Conservation (phyloP, 1,140 invertebrate genomes). For the Brachionus rotundiformis region DNA sequence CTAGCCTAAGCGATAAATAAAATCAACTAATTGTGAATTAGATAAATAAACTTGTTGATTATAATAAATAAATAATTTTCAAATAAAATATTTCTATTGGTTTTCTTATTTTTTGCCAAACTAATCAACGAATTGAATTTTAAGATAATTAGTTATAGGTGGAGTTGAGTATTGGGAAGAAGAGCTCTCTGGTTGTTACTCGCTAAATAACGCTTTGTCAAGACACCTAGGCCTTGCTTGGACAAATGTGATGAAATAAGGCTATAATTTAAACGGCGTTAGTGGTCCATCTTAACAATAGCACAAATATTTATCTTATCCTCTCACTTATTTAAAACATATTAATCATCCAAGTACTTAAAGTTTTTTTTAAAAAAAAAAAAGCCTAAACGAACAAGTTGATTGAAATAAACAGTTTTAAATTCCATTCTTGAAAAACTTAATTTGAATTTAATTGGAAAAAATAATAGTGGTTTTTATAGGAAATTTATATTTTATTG, state of each 20-base stretch:
- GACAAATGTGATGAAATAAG: conserved; percentile 8
- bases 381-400: neutral
- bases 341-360: conserved; percentile 11
- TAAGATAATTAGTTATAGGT: neutral
- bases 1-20: neutral
- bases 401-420: conserved; percentile 18
- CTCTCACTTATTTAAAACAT: conserved; percentile 23
- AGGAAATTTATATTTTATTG: conserved; percentile 7
- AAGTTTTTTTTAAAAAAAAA: neutral
- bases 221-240: neutral
- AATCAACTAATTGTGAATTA: conserved; percentile 49
- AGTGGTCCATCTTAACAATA: neutral
- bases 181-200: neutral
- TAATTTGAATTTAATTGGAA: neutral
- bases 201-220: no score
- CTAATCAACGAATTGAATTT: neutral
- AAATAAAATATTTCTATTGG: neutral
- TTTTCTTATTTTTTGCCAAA: neutral
- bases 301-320: conserved; percentile 40
- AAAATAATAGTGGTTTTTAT: neutral
- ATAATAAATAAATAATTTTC: conserved; percentile 16
- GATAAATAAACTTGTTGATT: conserved; percentile 27
- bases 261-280: conserved; percentile 18
- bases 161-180: neutral
- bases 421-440: neutral